phyloP scores from a whole-genome alignment of 2,797 vertebrate species.

The Alauda arvensis region DNA sequence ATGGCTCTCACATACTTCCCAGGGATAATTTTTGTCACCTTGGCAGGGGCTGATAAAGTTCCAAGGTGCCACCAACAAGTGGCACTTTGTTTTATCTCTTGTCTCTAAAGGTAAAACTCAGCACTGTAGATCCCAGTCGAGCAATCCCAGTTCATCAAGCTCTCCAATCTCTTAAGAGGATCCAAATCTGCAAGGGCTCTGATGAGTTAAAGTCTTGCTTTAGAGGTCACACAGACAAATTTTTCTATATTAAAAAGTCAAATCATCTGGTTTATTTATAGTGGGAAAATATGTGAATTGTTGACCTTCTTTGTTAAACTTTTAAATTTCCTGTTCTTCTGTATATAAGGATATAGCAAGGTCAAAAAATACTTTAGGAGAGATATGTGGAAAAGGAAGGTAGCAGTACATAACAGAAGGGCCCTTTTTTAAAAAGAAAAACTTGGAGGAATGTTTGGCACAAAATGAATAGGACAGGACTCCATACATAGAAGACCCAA shows the following conservation, averaged over 20 bases:
- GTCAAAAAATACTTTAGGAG: neutral
- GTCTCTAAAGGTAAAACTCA: neutral
- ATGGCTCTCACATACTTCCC: neutral
- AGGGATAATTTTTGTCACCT: neutral
- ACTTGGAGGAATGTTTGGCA: neutral
- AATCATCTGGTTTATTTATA: neutral
- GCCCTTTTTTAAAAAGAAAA: neutral
- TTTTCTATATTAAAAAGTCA: neutral
- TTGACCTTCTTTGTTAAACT: neutral
- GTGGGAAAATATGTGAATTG: neutral
- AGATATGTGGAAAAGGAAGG: neutral
- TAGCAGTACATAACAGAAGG: neutral
- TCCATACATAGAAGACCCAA: neutral
- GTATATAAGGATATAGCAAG: neutral
- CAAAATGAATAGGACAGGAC: neutral
- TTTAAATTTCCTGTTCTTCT: neutral
- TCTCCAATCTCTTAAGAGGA: neutral
- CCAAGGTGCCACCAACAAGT: neutral
- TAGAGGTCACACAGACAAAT: neutral
- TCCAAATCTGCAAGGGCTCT: neutral
- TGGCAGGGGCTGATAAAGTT: neutral
- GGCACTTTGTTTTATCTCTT: neutral
- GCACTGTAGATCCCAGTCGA: neutral
- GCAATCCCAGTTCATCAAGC: neutral
- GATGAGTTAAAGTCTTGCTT: neutral